A percentile compares a stretch with the other conserved stretches of the same genome.
Conservation (phyloP, 2,888 invertebrate species). For the Icerya purchasi region DNA sequence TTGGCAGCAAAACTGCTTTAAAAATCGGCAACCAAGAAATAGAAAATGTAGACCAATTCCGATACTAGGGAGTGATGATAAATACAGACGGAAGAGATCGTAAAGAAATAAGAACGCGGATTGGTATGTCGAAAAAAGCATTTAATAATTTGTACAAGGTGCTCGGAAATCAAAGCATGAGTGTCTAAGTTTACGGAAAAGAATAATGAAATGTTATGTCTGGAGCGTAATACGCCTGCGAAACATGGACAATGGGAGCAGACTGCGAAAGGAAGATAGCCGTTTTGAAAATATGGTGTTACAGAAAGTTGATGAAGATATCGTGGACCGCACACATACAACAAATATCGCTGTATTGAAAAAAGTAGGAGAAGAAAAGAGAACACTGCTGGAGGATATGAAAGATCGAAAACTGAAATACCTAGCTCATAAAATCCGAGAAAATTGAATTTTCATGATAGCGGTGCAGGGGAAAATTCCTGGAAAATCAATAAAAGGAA, state of each 20-base stretch:
- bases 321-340: too few species aligned
- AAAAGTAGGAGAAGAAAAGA: too few species aligned
- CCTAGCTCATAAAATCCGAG: not conserved
- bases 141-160: not conserved
- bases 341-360: too few species aligned
- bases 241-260: not conserved
- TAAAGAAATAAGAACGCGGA: not conserved
- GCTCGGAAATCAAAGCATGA: not conserved
- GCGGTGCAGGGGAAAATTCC: not conserved
- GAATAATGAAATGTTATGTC: not conserved
- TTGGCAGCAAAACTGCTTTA: too few species aligned
- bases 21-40: not conserved
- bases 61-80: not conserved
- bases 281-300: not conserved
- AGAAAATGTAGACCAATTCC: not conserved
- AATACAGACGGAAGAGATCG: not conserved
- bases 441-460: not conserved
- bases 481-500: not conserved
- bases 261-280: not conserved
- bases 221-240: not conserved
- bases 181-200: not conserved
- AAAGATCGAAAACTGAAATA: not conserved
- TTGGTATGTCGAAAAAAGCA: not conserved
- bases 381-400: not conserved
- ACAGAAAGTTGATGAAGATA: not conserved